Evolutionary conservation across 2,113 vertebrate species (phyloP).

Genomic region (Scolopax mira): DNA sequence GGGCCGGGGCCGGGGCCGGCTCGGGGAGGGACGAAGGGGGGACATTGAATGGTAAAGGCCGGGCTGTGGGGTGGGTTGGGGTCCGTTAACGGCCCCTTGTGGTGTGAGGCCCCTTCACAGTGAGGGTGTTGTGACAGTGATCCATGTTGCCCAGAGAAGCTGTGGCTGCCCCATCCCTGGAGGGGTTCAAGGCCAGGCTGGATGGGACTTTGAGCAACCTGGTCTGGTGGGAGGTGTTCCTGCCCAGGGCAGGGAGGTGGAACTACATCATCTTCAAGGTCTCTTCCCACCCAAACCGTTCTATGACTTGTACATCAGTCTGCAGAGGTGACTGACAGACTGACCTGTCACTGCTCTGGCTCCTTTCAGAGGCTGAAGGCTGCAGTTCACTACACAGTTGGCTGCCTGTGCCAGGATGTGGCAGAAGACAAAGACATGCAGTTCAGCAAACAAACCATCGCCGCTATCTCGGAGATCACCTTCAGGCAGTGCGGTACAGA

Average conservation of each 20-base stretch:
- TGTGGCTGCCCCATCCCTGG: background rate
- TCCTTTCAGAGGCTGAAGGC: constrained; percentile 85
- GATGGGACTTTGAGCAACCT: background rate
- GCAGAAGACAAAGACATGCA: constrained; percentile 66
- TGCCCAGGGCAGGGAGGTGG: background rate
- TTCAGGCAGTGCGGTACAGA: constrained; percentile 88
- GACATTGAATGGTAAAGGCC: accelerated
- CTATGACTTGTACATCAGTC: accelerated
- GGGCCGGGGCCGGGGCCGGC: too few relatives aligned
- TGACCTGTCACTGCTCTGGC: background rate
- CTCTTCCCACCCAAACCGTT: background rate
- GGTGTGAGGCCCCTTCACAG: accelerated
- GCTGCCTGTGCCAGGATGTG: constrained; percentile 77
- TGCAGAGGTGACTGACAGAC: background rate
- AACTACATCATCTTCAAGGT: background rate
- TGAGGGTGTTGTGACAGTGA: background rate
- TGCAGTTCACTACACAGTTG: constrained; percentile 85
- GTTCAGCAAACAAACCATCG: constrained; percentile 84
- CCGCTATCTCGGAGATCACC: constrained; percentile 85
- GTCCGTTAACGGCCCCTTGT: too few relatives aligned
- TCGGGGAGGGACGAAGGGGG: too few relatives aligned
- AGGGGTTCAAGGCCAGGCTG: background rate
- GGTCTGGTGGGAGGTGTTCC: background rate
- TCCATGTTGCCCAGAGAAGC: background rate
- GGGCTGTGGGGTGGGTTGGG: accelerated